Percentiles rank a stretch among this genome's conserved stretches.
phyloP scores from a whole-genome alignment of 2,888 invertebrate species.

The Rhagium mordax region DNA sequence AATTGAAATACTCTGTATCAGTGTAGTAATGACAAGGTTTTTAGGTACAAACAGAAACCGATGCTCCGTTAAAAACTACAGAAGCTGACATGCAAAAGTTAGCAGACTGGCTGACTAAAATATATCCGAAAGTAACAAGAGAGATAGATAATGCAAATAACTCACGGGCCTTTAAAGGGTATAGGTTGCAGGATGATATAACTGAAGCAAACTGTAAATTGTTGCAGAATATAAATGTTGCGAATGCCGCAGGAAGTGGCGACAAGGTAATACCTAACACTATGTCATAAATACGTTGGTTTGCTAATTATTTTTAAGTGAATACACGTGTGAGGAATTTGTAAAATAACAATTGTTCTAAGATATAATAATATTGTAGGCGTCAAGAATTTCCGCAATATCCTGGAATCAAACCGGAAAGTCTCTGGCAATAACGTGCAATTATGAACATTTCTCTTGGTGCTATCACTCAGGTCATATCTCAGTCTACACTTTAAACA shows the following conservation, averaged over 20 bases:
- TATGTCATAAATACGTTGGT: too few species aligned
- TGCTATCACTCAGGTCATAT: slow-evolving; percentile 67
- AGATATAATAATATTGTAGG: slow-evolving; percentile 37
- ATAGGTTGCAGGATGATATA: slow-evolving; percentile 53
- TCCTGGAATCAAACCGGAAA: slow-evolving; percentile 69
- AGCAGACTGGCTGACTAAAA: slow-evolving; percentile 70
- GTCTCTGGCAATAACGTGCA: slow-evolving; percentile 64
- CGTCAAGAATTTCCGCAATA: slow-evolving; percentile 55
- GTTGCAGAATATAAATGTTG: slow-evolving; percentile 59
- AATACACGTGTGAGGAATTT: too few species aligned
- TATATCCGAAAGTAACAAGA: slow-evolving; percentile 69
- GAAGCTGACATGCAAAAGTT: slow-evolving; percentile 69
- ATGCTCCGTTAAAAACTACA: slow-evolving; percentile 34
- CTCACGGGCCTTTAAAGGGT: slow-evolving; percentile 63
- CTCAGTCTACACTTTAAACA: slow-evolving; percentile 62
- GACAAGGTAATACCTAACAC: slow-evolving; percentile 37
- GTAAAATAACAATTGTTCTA: too few species aligned
- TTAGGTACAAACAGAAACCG: slow-evolving; percentile 69
- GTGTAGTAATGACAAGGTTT: slow-evolving; percentile 19
- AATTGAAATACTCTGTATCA: not conserved
- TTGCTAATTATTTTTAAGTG: too few species aligned
- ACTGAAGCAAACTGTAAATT: slow-evolving; percentile 59
- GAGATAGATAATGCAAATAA: slow-evolving; percentile 68
- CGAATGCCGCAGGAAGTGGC: slow-evolving; percentile 33
- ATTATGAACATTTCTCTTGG: slow-evolving; percentile 66